Base-by-base conservation (phyloP, 2,888 invertebrate species). In the Cephus nigrinus region DNA sequence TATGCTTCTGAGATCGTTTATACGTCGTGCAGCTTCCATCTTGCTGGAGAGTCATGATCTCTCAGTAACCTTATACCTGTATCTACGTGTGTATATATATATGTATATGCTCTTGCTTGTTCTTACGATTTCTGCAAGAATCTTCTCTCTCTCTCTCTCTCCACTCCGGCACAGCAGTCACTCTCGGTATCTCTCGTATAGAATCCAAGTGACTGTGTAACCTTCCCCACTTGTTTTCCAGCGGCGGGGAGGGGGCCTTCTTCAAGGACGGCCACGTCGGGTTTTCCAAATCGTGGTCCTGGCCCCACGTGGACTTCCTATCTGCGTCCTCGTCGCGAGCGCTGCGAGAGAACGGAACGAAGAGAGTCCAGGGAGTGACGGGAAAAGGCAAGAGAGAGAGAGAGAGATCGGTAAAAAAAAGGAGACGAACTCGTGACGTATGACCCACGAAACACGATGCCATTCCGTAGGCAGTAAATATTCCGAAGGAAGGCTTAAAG, bases 211-310 rank as follows among this genome's bases (percentile, higher is more conserved):
- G 69, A 32, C 30, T 69, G 69, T 69, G 12, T 12, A 32, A 31
- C 69, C 69, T 69, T 69, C 69, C 33, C 73, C 32, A 33, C 77
- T 34, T 75, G 55, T 23, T 33, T 40, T 30, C 75, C 75, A 5
- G 12, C 15, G 68, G 15, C 31, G 68, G 78, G 73, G 80, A 77
- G 40, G 77, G 69, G 76, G 79, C 78, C 83, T 81, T 83, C 85
- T 82, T 87, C 88, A 90, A 90, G 90, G 90, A 88, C 90, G 88
- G 81, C 85, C 82, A 81, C 84, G 84, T 84, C 83, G 86, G 87
- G 87, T 88, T 90, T 90, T 89, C 89, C 88, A 89, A 90, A 89
- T 88, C 88, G 86, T 84, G 84, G 84, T 83, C 86, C 85, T 84
- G 84, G 84, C 82, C 86, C 85, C 84, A 78, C 84, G 79, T 80